These are phyloP conservation scores for Tamias sibiricus DNA, from an alignment of 2,113 vertebrate genomes.

Conservation along the genomic window DNA sequence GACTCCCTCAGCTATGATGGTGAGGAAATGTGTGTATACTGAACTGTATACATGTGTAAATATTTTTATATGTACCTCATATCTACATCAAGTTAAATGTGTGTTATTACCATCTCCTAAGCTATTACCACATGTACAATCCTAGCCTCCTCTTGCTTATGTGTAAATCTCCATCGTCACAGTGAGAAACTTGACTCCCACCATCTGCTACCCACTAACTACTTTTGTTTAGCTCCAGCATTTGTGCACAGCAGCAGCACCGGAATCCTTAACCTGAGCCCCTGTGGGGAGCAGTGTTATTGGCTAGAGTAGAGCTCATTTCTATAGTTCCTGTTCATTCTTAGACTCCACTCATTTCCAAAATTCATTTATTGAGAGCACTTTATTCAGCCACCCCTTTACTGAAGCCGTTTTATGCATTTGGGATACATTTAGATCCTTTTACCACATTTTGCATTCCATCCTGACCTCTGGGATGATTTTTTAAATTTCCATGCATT, in stretches of 20 bases:
- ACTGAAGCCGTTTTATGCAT: not conserved
- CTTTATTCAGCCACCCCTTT: not conserved
- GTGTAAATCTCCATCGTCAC: not conserved
- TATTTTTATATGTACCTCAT: not conserved
- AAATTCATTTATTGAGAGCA: not conserved
- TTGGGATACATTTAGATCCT: not conserved
- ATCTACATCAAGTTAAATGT: not conserved
- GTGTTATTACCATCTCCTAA: not conserved
- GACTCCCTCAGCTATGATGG: not conserved
- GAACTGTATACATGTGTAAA: not conserved
- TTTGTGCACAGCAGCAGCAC: not conserved
- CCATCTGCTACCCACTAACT: not conserved
- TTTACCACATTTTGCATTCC: not conserved
- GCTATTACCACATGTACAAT: not conserved
- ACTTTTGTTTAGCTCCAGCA: not conserved
- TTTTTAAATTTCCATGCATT: not conserved
- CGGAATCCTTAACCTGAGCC: not conserved
- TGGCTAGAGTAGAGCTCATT: not conserved
- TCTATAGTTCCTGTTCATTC: not conserved
- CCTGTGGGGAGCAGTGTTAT: no score
- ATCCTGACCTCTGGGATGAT: not conserved
- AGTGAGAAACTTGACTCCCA: not conserved
- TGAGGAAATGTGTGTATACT: not conserved
- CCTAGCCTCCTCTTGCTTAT: not conserved
- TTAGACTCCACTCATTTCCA: not conserved